Conservation (phyloP, 2,797 vertebrate genomes). For the Gypaetus barbatus region DNA sequence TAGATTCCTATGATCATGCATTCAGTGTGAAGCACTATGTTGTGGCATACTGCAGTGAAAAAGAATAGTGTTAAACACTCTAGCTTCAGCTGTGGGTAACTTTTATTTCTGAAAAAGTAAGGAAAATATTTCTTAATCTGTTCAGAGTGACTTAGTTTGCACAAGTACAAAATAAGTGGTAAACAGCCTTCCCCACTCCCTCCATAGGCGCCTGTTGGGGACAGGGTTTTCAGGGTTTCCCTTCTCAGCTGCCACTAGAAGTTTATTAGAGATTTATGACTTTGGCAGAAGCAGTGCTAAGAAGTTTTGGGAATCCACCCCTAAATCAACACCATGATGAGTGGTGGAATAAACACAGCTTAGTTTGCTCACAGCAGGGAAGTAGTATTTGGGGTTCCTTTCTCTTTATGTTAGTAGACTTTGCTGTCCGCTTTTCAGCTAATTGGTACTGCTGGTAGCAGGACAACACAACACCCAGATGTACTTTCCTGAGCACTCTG, state of each 20-base stretch:
- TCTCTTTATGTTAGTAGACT: not conserved
- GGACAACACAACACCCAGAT: not conserved
- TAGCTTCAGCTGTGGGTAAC: not conserved
- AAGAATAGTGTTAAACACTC: not conserved
- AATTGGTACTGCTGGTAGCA: not conserved
- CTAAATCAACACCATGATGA: not conserved
- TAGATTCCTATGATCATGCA: not conserved
- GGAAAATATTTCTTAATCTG: not conserved
- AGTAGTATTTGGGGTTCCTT: not conserved
- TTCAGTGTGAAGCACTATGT: not conserved
- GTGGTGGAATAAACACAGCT: not conserved
- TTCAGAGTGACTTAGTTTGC: not conserved
- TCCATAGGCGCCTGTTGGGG: not conserved
- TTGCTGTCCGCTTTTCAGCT: not conserved
- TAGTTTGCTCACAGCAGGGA: not conserved
- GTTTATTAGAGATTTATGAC: not conserved
- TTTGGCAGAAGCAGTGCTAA: rapidly evolving
- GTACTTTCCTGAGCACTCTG: not conserved
- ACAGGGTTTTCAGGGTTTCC: not conserved
- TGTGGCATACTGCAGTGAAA: not conserved
- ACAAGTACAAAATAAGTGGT: not conserved
- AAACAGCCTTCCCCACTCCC: not conserved
- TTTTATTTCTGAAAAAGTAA: not conserved
- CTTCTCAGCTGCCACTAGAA: not conserved
- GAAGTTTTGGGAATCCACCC: not conserved